Evolutionary conservation across 2,113 vertebrate genomes (phyloP).

Genomic region (Morone saxatilis): DNA sequence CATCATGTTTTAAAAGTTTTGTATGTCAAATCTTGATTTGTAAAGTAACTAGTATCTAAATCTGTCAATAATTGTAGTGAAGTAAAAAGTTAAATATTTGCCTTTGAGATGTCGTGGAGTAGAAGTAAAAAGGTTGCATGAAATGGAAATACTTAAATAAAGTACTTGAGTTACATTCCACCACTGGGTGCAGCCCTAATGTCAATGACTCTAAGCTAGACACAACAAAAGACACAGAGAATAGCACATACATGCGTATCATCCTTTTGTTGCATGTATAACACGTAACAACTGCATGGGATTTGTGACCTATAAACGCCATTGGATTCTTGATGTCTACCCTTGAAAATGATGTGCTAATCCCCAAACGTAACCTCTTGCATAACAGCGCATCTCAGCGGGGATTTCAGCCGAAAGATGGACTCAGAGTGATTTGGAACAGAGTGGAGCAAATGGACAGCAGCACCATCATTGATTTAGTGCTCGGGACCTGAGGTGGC

Average conservation of each 20-base stretch:
- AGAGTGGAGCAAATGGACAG: constrained; percentile 57
- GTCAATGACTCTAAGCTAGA: not conserved
- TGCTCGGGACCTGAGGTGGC: constrained; percentile 23
- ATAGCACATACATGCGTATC: not conserved
- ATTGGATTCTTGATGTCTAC: constrained; percentile 69
- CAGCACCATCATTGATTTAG: constrained; percentile 43
- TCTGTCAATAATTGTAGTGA: not conserved
- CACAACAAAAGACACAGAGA: not conserved
- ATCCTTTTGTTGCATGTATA: constrained; percentile 40
- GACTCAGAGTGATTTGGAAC: constrained; percentile 62
- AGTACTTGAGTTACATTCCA: not conserved
- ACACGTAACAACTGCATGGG: constrained; percentile 51
- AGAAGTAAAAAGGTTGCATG: too few relatives aligned
- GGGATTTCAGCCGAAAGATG: constrained; percentile 74
- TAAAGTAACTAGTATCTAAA: not conserved
- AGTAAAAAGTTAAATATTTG: not conserved
- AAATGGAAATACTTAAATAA: not conserved
- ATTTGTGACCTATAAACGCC: constrained; percentile 68
- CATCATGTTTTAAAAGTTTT: too few relatives aligned
- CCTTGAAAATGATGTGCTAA: constrained; percentile 77
- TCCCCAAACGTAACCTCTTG: constrained; percentile 77
- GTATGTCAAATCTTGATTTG: too few relatives aligned
- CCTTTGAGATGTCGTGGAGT: too few relatives aligned
- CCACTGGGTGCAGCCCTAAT: not conserved
- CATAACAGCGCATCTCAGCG: constrained; percentile 69